Evolutionary conservation across 2,888 invertebrate genomes (phyloP).

Genomic region (Synanthedon tipuliformis): DNA sequence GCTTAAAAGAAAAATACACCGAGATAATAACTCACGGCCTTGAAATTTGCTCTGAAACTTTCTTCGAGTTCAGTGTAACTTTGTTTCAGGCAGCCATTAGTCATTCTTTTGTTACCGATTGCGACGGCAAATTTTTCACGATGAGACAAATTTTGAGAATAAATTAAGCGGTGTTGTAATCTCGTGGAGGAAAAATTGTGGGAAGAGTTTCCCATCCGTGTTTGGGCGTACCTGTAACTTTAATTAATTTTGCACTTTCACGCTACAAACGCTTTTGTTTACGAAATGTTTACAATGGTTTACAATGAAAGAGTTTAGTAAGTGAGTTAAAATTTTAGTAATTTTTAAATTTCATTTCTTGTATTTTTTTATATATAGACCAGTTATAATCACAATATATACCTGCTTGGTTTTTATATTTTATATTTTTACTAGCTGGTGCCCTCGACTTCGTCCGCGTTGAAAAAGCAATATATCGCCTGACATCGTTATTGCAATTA

Average conservation of each 20-base stretch:
- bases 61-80: conserved; percentile 50
- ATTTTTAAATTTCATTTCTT: too few species aligned
- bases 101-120: conserved; percentile 67
- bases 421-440: too few species aligned
- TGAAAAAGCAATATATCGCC: too few species aligned
- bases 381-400: neutral
- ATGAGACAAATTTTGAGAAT: conserved; percentile 67
- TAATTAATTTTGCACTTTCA: conserved; percentile 12
- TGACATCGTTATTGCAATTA: too few species aligned
- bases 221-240: conserved; percentile 16
- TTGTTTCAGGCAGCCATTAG: conserved; percentile 61
- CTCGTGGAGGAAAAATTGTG: conserved; percentile 49
- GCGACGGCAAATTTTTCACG: conserved; percentile 60
- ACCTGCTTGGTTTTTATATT: too few species aligned
- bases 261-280: neutral
- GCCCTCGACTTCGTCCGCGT: too few species aligned
- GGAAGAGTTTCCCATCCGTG: conserved; percentile 14
- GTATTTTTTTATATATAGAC: neutral
- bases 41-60: conserved; percentile 50
- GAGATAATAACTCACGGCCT: conserved; percentile 40
- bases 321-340: neutral
- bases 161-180: conserved; percentile 65
- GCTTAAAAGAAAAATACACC: neutral
- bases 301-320: neutral
- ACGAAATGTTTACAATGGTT: neutral